A percentile compares a stretch with the other conserved stretches of the same genome.
Conservation (phyloP, 64 coral and sea anemone species). For the Pachyseris speciosa region DNA sequence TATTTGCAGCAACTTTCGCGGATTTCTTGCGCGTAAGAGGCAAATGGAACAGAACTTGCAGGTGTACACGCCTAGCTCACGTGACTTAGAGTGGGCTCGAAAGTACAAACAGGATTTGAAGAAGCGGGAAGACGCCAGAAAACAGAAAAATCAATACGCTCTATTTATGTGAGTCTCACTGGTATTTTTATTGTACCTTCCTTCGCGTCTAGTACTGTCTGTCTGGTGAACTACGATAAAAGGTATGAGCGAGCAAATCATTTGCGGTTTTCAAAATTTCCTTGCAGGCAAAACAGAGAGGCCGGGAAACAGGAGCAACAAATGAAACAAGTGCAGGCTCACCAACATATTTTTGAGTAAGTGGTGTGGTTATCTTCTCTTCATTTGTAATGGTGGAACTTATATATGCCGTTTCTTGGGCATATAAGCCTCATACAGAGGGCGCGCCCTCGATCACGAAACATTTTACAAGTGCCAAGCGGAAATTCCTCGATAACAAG, state of each 20-base stretch:
- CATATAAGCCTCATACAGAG: too few species aligned
- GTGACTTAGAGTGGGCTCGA: slow-evolving; percentile 88
- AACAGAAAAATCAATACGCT: slow-evolving; percentile 80
- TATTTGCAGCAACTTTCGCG: slow-evolving; percentile 82
- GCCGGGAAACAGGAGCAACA: slow-evolving; percentile 86
- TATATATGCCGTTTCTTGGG: background rate
- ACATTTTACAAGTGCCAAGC: too few species aligned
- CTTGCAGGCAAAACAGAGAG: slow-evolving; percentile 80
- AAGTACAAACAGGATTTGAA: slow-evolving; percentile 89
- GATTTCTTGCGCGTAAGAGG: slow-evolving; percentile 86
- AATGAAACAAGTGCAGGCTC: slow-evolving; percentile 84
- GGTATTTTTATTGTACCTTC: too few species aligned
- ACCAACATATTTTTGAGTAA: slow-evolving; percentile 92
- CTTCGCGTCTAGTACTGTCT: too few species aligned
- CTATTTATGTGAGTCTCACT: slow-evolving; percentile 72
- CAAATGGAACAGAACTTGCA: slow-evolving; percentile 85
- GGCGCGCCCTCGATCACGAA: too few species aligned
- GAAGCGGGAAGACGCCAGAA: slow-evolving; percentile 70
- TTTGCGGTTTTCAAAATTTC: background rate
- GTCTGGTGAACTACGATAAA: too few species aligned
- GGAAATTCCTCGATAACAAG: too few species aligned
- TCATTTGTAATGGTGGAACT: background rate
- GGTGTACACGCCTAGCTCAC: slow-evolving; percentile 60
- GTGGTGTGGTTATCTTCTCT: background rate
- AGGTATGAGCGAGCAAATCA: background rate